A percentile compares a stretch with the other conserved stretches of the same genome.
Conservation (phyloP, 2,113 vertebrate species). For the Chlorodrepanis virens region DNA sequence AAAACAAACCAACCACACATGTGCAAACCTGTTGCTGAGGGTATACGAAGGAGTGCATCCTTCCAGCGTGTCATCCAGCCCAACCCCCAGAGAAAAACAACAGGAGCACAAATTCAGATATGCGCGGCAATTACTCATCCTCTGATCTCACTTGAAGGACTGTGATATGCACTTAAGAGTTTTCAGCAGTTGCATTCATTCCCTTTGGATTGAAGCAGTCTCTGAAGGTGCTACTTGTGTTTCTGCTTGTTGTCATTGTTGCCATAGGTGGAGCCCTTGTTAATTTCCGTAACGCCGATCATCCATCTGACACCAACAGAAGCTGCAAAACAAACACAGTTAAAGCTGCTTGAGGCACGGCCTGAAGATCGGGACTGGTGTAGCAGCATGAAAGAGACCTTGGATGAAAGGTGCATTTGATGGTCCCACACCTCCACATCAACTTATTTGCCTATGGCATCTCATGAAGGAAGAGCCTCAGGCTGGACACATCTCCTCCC, state of each 20-base stretch:
- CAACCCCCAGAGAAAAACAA: not conserved
- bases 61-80: not conserved
- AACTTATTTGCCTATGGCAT: not conserved
- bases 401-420: not conserved
- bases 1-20: slow-evolving; percentile 19
- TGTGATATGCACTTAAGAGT: not conserved
- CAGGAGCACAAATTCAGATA: not conserved
- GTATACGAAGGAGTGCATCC: not conserved
- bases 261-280: slow-evolving; percentile 89
- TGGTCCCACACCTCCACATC: not conserved
- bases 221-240: slow-evolving; percentile 66
- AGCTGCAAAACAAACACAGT: slow-evolving; percentile 64
- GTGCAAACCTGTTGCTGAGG: slow-evolving; percentile 1
- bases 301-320: slow-evolving; percentile 92
- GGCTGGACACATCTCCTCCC: not conserved
- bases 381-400: not conserved
- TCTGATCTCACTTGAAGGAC: slow-evolving; percentile 13
- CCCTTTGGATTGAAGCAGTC: slow-evolving; percentile 46
- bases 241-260: slow-evolving; percentile 77
- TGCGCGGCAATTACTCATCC: not conserved
- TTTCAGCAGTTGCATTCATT: slow-evolving; percentile 44
- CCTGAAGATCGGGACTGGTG: not conserved
- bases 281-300: slow-evolving; percentile 94
- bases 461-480: not conserved
- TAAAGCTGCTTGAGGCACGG: not conserved